A percentile compares a stretch with the other conserved stretches of the same genome.
Evolutionary conservation across 1,140 invertebrate species (phyloP).

Genomic region (Drosophila sp.): DNA sequence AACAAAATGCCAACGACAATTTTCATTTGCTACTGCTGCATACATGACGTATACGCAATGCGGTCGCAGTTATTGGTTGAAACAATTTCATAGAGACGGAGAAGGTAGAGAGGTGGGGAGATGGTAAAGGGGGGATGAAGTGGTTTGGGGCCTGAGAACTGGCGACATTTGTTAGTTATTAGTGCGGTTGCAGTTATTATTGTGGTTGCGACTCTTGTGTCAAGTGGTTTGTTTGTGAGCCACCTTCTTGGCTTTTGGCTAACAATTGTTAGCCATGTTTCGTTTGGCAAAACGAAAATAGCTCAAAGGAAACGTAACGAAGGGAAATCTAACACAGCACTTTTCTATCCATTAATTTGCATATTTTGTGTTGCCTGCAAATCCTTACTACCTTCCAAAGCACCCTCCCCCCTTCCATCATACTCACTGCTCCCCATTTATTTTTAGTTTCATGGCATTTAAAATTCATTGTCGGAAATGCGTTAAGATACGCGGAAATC

Average conservation of each 20-base stretch:
- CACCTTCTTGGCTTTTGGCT: slow-evolving; percentile 21
- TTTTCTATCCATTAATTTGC: slow-evolving; percentile 68
- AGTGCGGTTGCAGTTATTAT: slow-evolving; percentile 60
- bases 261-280: slow-evolving; percentile 53
- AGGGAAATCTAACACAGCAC: slow-evolving; percentile 19
- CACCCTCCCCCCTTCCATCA: neutral
- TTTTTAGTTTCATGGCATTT: slow-evolving; percentile 45
- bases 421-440: slow-evolving; percentile 32
- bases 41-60: slow-evolving; percentile 77
- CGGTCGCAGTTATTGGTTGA: slow-evolving; percentile 67
- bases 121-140: slow-evolving; percentile 19
- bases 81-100: slow-evolving; percentile 1
- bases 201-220: slow-evolving; percentile 66
- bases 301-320: slow-evolving; percentile 57
- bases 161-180: slow-evolving; percentile 62
- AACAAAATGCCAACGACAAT: slow-evolving; percentile 28
- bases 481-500: slow-evolving; percentile 41
- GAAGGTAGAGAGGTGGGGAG: neutral
- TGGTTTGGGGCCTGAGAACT: slow-evolving; percentile 19
- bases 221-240: slow-evolving; percentile 54
- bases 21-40: slow-evolving; percentile 43
- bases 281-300: slow-evolving; percentile 65
- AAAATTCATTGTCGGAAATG: slow-evolving; percentile 66
- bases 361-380: slow-evolving; percentile 69
- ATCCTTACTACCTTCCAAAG: neutral